A percentile compares a stretch with the other conserved stretches of the same genome.
Conservation (phyloP, 2,888 invertebrate genomes). For the Rhorus exstirpatorius region DNA sequence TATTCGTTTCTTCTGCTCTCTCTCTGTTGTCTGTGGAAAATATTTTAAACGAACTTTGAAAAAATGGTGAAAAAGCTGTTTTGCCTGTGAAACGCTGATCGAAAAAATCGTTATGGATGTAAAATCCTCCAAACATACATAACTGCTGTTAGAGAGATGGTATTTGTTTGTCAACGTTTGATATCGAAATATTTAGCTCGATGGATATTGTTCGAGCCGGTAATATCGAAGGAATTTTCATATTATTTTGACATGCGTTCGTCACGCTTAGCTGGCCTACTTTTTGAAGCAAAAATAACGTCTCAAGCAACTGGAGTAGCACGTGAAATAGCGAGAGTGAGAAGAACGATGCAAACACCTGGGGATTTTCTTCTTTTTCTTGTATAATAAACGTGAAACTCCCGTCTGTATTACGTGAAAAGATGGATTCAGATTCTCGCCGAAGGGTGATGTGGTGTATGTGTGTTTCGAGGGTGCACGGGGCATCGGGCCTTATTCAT, state of each 20-base stretch:
- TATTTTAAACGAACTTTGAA: too few relatives aligned
- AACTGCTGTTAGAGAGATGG: slow-evolving; percentile 1
- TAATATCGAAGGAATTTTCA: background rate
- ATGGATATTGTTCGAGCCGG: background rate
- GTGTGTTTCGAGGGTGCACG: slow-evolving; percentile 22
- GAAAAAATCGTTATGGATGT: background rate
- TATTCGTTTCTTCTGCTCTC: too few relatives aligned
- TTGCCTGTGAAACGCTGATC: background rate
- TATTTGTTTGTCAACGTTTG: background rate
- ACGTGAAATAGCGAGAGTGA: slow-evolving; percentile 7
- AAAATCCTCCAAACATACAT: background rate
- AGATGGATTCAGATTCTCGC: slow-evolving; percentile 15
- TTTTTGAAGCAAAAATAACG: background rate
- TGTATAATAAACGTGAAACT: slow-evolving; percentile 28
- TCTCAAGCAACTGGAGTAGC: background rate
- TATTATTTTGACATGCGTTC: slow-evolving; percentile 28
- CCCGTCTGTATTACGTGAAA: slow-evolving; percentile 55
- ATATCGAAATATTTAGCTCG: background rate
- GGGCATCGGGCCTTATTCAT: slow-evolving; percentile 48
- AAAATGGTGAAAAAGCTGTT: too few relatives aligned
- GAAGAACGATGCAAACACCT: slow-evolving; percentile 46
- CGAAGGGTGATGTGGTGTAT: slow-evolving; percentile 21
- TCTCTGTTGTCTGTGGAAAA: too few relatives aligned
- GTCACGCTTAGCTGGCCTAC: slow-evolving; percentile 1
- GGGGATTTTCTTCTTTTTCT: slow-evolving; percentile 33